Evolutionary conservation across 1,140 invertebrate species (phyloP).

Genomic region (Drosophila rufa): DNA sequence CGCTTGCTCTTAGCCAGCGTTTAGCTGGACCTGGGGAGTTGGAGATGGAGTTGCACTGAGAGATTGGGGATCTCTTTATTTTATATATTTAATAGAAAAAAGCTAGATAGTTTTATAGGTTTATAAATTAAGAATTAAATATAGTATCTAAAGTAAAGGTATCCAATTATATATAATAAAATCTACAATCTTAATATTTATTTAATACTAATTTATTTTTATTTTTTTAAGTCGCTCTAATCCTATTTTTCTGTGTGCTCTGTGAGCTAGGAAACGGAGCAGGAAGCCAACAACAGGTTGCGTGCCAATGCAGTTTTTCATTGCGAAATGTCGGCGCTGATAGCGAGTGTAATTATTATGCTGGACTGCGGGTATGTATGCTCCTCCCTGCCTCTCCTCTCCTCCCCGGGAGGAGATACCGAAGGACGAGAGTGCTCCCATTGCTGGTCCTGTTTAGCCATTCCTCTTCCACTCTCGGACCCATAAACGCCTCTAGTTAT

Average conservation of each 20-base stretch:
- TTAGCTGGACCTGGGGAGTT: slow-evolving; percentile 34
- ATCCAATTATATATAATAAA: no score
- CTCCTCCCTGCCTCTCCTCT: background rate
- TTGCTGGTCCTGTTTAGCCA: slow-evolving; percentile 24
- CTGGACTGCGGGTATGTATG: slow-evolving; percentile 47
- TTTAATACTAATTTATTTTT: background rate
- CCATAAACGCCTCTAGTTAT: slow-evolving; percentile 76
- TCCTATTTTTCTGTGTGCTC: background rate
- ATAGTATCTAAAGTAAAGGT: no score
- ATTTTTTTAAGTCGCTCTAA: background rate
- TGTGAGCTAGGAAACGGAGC: background rate
- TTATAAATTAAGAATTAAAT: background rate
- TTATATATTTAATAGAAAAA: no score
- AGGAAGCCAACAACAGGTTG: slow-evolving; percentile 68
- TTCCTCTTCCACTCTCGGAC: slow-evolving; percentile 25
- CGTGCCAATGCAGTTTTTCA: slow-evolving; percentile 73
- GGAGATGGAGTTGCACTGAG: background rate
- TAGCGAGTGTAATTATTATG: slow-evolving; percentile 80
- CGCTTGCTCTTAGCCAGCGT: slow-evolving; percentile 44
- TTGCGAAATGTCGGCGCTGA: slow-evolving; percentile 71
- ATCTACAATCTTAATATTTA: background rate
- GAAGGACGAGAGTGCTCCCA: slow-evolving; percentile 20
- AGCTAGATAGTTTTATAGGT: no score
- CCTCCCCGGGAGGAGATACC: background rate
- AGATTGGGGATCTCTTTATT: background rate